These are phyloP conservation scores for Lutraria lutraria DNA, from an alignment of 2,888 invertebrate genomes.

Conservation along the genomic window DNA sequence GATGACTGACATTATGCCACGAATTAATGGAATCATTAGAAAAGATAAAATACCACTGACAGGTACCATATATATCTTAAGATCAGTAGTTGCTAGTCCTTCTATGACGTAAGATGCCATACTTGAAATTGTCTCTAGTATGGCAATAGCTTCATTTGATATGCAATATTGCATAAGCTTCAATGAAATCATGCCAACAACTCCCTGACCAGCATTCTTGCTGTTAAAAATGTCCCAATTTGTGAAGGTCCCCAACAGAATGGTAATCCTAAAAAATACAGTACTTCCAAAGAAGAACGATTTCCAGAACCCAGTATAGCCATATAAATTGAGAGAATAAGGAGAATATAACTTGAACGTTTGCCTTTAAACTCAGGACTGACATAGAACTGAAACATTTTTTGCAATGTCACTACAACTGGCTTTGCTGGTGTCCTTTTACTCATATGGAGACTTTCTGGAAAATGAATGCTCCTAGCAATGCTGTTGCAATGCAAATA, in stretches of 20 bases:
- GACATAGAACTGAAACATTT: constrained; percentile 38
- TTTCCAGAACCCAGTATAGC: background rate
- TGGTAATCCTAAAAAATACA: constrained; percentile 63
- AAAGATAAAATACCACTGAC: constrained; percentile 32
- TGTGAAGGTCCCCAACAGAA: constrained; percentile 63
- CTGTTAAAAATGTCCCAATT: constrained; percentile 49
- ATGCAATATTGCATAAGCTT: constrained; percentile 50
- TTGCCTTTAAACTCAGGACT: constrained; percentile 41
- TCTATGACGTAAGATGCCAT: constrained; percentile 36
- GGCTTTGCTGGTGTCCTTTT: constrained; percentile 25
- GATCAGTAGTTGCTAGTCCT: constrained; percentile 22
- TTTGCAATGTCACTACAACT: background rate
- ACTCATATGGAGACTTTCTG: constrained; percentile 33
- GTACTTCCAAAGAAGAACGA: constrained; percentile 39
- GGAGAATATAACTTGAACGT: constrained; percentile 27
- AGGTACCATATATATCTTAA: constrained; percentile 40
- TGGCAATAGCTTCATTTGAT: constrained; percentile 53
- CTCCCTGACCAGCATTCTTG: constrained; percentile 30
- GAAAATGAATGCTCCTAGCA: background rate
- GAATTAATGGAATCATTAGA: constrained; percentile 38
- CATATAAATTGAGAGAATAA: constrained; percentile 20
- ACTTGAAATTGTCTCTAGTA: constrained; percentile 39
- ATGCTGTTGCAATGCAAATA: background rate
- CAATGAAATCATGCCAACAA: constrained; percentile 41
- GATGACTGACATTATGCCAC: constrained; percentile 43